Conservation (phyloP, 2,888 invertebrate species). For the Yponomeuta plumbellus region DNA sequence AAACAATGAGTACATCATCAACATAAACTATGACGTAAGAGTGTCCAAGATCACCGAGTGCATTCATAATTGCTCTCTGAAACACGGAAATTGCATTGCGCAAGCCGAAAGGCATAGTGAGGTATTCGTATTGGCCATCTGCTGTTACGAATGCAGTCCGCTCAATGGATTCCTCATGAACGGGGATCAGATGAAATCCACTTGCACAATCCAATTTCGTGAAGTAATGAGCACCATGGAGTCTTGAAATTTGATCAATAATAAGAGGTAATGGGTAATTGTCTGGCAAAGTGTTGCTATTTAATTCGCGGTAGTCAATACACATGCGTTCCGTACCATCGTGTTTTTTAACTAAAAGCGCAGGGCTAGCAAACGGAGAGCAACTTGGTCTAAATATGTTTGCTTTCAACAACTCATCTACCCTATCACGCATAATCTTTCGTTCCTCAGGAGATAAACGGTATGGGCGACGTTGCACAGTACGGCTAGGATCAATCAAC, state of each 20-base stretch:
- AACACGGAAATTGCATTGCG: no score
- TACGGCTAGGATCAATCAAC: no score
- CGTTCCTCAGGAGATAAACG: no score
- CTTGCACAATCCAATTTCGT: conserved; percentile 20
- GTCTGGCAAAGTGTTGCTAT: conserved; percentile 17
- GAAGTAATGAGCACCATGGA: conserved; percentile 21
- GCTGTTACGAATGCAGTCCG: conserved; percentile 22
- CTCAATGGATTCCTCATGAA: no score
- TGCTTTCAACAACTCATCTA: conserved; percentile 16
- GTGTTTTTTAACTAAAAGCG: no score
- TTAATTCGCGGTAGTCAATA: conserved; percentile 19
- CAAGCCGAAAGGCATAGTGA: conserved; percentile 25
- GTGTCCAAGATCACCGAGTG: conserved; percentile 12
- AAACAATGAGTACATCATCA: conserved; percentile 1
- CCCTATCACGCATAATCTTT: no score
- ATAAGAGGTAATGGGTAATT: conserved; percentile 17
- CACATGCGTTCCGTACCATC: conserved; percentile 18
- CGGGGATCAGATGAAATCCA: no score
- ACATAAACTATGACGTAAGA: conserved; percentile 15
- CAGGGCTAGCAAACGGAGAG: conserved; percentile 20
- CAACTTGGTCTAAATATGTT: conserved; percentile 16
- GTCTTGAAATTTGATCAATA: conserved; percentile 19
- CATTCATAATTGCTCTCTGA: no score
- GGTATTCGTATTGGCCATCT: conserved; percentile 22
- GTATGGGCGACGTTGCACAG: no score